A percentile compares a stretch with the other conserved stretches of the same genome.
phyloP scores from a whole-genome alignment of 1,140 invertebrate genomes.

The Colletes latitarsis region DNA sequence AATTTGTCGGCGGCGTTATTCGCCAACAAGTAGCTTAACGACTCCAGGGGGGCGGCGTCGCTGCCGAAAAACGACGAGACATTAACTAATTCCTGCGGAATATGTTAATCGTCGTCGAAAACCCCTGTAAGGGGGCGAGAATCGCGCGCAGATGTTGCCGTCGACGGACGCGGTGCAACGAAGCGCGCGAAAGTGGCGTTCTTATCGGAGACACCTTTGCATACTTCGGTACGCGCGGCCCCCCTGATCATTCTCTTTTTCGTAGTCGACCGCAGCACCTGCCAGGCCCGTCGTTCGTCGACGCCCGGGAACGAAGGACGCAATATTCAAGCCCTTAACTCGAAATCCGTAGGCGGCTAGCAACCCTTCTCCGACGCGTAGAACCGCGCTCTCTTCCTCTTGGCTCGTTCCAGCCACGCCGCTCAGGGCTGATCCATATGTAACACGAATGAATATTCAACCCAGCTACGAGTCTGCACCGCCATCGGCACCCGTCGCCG shows the following conservation, averaged over 20 bases:
- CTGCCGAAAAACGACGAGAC: conserved; percentile 4
- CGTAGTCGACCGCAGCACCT: conserved; percentile 15
- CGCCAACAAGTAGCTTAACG: background rate
- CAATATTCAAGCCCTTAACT: conserved; percentile 63
- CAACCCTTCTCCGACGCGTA: conserved; percentile 43
- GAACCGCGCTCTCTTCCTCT: conserved; percentile 51
- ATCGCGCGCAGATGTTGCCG: background rate
- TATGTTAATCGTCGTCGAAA: conserved; percentile 14
- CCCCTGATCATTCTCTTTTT: conserved; percentile 33
- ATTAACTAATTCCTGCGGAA: conserved; percentile 20
- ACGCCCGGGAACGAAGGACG: conserved; percentile 16
- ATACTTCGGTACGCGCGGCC: conserved; percentile 1
- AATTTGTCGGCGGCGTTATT: conserved; percentile 1
- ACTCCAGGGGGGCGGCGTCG: background rate
- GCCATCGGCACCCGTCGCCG: conserved; percentile 36
- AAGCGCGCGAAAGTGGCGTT: background rate
- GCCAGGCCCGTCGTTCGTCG: conserved; percentile 5
- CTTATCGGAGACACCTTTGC: conserved; percentile 40
- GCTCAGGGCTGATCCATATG: conserved; percentile 79
- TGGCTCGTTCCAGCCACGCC: conserved; percentile 54
- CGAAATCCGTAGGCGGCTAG: conserved; percentile 43
- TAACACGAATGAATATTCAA: conserved; percentile 81
- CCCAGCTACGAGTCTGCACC: conserved; percentile 61
- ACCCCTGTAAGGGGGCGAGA: background rate
- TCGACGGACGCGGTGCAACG: background rate